These are phyloP conservation scores for Alentia gelatinosa DNA, from an alignment of 2,888 invertebrate species.

Conservation along the genomic window DNA sequence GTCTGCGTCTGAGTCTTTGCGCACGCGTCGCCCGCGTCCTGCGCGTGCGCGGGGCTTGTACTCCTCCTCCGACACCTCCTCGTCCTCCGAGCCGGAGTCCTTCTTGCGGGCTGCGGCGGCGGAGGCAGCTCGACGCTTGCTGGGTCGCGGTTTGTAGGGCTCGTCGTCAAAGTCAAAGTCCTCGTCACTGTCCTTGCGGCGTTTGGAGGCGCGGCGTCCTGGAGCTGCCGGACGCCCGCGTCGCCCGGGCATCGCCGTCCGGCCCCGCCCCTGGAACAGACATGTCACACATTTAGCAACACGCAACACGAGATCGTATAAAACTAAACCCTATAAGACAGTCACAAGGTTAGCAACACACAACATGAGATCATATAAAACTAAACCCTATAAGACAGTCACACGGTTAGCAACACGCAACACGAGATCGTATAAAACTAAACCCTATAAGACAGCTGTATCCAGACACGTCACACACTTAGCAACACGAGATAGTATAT, in stretches of 20 bases:
- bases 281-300: too few relatives aligned
- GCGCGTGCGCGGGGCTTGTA: background rate
- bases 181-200: conserved; percentile 68
- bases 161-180: conserved; percentile 68
- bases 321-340: too few relatives aligned
- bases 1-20: conserved; percentile 1
- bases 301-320: too few relatives aligned
- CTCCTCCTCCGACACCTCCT: conserved; percentile 50
- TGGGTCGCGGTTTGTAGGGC: conserved; percentile 71
- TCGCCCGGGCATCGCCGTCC: background rate
- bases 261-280: conserved; percentile 25
- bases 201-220: conserved; percentile 25
- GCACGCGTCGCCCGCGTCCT: background rate
- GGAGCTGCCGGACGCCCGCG: conserved; percentile 46
- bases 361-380: too few relatives aligned
- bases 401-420: too few relatives aligned
- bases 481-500: too few relatives aligned
- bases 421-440: too few relatives aligned
- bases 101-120: conserved; percentile 56
- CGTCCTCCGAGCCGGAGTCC: conserved; percentile 59
- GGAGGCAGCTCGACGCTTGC: conserved; percentile 69
- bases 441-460: too few relatives aligned
- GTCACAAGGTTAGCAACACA: too few relatives aligned
- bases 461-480: too few relatives aligned
- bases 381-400: too few relatives aligned